Evolutionary conservation across 2,113 vertebrate species (phyloP), one percentile per base, ranked within the genome.

Genomic region (Labeo catla): DNA sequence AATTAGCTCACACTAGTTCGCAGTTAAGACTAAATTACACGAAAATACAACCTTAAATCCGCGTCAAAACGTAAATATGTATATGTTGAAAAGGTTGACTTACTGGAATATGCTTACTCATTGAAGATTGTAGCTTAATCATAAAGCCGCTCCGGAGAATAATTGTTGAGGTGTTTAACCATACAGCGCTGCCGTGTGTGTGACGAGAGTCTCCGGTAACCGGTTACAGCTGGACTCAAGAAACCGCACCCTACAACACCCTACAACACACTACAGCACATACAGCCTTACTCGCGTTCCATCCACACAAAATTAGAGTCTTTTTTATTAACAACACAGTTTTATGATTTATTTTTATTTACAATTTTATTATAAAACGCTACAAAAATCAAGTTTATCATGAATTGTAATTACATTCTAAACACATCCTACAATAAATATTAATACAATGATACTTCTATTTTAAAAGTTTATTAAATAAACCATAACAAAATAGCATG

Each of bases 91-190:
- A 13, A 9, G 12, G 1, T 4, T 45, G 90, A 98, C 97, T 98
- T 96, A 98, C 97, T 97, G 97, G 97, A 95, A 97, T 97, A 97
- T 97, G 97, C 96, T 97, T 98, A 98, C 97, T 98, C 97, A 98
- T 98, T 98, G 97, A 98, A 98, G 97, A 98, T 96, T 97, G 97
- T 98, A 97, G 96, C 97, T 96, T 97, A 96, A 98, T 97, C 97
- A 98, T 98, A 97, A 97, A 97, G 97, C 96, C 97, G 96, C 95
- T 96, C 93, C 94, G 93, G 93, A 96, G 94, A 95, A 96, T 91
- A 87, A 77, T 83, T 83, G 82, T 88, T 82, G 81, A 88, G 91
- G 88, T 90, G 93, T 91, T 94, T 87, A 92, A 93, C 95, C 94
- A 95, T 95, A 94, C 95, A 96, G 93, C 90, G 89, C 89, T 91